Conservation (phyloP, 2,113 vertebrate species). For the Delphinus delphis region DNA sequence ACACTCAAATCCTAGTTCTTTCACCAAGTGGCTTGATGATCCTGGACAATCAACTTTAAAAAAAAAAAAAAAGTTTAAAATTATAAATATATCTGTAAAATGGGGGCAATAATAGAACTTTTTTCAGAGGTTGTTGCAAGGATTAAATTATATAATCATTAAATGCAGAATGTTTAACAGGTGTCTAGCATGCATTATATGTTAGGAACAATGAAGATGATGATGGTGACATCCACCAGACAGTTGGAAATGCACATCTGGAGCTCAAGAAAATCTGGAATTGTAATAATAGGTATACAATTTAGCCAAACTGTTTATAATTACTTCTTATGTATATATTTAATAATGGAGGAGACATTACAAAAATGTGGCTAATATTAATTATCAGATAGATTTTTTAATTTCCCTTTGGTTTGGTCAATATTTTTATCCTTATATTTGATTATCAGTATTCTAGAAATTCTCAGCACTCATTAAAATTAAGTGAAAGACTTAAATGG, state of each 20-base stretch:
- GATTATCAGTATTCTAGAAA: not conserved
- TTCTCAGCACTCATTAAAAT: not conserved
- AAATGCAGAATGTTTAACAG: not conserved
- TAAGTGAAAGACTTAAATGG: not conserved
- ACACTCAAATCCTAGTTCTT: not conserved
- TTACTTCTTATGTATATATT: not conserved
- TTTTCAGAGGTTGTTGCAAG: not conserved
- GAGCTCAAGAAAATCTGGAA: not conserved
- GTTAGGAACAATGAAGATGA: not conserved
- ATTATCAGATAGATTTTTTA: not conserved
- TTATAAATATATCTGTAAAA: too few species aligned
- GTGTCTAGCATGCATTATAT: not conserved
- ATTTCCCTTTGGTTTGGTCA: not conserved
- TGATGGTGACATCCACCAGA: not conserved
- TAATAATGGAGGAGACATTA: not conserved
- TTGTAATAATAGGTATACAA: not conserved
- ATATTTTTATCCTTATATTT: not conserved
- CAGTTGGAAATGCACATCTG: not conserved
- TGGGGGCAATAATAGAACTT: not conserved
- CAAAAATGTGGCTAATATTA: not conserved
- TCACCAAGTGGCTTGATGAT: too few species aligned
- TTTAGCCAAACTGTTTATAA: not conserved
- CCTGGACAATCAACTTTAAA: not conserved
- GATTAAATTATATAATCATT: not conserved
- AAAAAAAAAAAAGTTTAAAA: not conserved